phyloP scores from a whole-genome alignment of 2,888 invertebrate genomes.

The Parnassius mnemosyne region DNA sequence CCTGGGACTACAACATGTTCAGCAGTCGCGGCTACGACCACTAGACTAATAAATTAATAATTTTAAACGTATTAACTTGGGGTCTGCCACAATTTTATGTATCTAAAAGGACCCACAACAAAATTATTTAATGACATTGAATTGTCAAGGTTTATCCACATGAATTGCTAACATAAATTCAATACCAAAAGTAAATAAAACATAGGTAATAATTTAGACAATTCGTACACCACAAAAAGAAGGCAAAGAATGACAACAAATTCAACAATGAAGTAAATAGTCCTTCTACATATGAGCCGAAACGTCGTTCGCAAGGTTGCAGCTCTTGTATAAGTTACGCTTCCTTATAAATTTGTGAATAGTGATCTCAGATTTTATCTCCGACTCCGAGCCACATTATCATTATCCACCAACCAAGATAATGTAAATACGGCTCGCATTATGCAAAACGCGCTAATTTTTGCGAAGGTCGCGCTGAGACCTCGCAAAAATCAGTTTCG shows the following conservation, averaged over 20 bases:
- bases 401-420: conserved; percentile 50
- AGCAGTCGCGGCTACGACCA: no score
- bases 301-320: conserved; percentile 11
- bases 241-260: neutral
- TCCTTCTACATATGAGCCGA: neutral
- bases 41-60: no score
- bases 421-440: conserved; percentile 54
- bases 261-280: neutral
- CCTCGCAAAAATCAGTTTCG: conserved; percentile 69
- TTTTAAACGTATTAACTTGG: no score
- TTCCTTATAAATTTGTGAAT: conserved; percentile 50
- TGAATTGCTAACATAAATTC: neutral
- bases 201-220: neutral
- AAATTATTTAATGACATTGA: no score
- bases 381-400: conserved; percentile 40
- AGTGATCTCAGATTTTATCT: conserved; percentile 57
- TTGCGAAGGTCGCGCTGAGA: conserved; percentile 63
- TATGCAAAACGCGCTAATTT: conserved; percentile 75
- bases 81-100: no score
- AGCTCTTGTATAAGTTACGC: conserved; percentile 25
- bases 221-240: neutral
- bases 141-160: no score
- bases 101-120: no score
- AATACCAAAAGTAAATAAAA: neutral
- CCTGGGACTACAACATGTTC: no score